Evolutionary conservation across 2,888 invertebrate genomes (phyloP).

Genomic region (Saturnia japonica): DNA sequence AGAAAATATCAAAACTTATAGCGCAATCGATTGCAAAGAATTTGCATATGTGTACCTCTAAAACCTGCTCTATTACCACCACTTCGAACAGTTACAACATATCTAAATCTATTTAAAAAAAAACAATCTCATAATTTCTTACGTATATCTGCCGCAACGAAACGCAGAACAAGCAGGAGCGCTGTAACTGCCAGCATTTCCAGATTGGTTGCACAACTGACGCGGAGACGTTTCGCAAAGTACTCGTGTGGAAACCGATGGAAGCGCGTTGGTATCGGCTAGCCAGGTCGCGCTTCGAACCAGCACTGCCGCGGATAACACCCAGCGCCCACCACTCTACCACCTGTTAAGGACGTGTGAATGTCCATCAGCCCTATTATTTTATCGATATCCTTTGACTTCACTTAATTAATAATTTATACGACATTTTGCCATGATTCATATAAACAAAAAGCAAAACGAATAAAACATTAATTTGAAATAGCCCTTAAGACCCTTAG

Average conservation of each 20-base stretch:
- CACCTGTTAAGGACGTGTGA: conserved; percentile 49
- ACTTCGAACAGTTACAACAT: not conserved
- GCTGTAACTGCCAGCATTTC: conserved; percentile 61
- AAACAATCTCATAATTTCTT: conserved; percentile 43
- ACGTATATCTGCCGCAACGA: conserved; percentile 72
- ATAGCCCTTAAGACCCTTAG: no score
- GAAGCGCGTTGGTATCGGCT: conserved; percentile 56
- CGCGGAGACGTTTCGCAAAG: conserved; percentile 48
- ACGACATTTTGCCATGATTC: no score
- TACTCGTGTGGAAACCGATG: conserved; percentile 42
- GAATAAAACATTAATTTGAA: not conserved
- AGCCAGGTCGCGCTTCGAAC: conserved; percentile 65
- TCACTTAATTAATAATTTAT: no score
- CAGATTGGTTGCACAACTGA: conserved; percentile 55
- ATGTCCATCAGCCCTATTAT: conserved; percentile 52
- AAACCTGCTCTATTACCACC: not conserved
- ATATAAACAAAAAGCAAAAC: not conserved
- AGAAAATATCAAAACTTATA: not conserved
- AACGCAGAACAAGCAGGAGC: conserved; percentile 62
- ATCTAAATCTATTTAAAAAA: not conserved
- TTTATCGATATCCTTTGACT: conserved; percentile 7
- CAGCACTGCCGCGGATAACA: conserved; percentile 56
- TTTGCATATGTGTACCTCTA: not conserved
- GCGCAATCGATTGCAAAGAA: not conserved
- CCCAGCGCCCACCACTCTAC: conserved; percentile 45